A percentile compares a stretch with the other conserved stretches of the same genome.
phyloP scores from a whole-genome alignment of 2,888 invertebrate genomes.

The Pandemis cinnamomeana region DNA sequence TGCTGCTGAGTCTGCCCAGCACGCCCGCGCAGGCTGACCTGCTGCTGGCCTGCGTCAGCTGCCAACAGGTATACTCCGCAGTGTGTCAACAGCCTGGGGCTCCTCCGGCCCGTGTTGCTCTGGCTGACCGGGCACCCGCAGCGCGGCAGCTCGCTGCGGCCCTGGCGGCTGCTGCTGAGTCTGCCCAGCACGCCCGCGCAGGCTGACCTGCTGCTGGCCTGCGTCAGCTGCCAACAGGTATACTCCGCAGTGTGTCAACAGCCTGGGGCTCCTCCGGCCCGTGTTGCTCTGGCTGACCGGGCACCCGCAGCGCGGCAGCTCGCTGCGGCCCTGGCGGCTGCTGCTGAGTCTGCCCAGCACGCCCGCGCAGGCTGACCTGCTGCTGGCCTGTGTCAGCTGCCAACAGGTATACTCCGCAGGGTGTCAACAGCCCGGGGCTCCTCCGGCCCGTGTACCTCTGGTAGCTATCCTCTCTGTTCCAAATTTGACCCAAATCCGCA shows the following conservation, averaged over 20 bases:
- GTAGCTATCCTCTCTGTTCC: too few relatives aligned
- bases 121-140: slow-evolving; percentile 76
- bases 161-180: slow-evolving; percentile 74
- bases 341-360: slow-evolving; percentile 68
- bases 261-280: slow-evolving; percentile 86
- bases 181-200: slow-evolving; percentile 65
- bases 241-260: slow-evolving; percentile 80
- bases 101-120: too few relatives aligned
- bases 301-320: slow-evolving; percentile 60
- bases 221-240: slow-evolving; percentile 77
- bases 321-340: slow-evolving; percentile 70
- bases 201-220: slow-evolving; percentile 64
- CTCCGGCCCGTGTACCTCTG: too few relatives aligned
- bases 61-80: slow-evolving; percentile 66
- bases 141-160: slow-evolving; percentile 55
- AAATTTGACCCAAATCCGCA: too few relatives aligned
- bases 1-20: slow-evolving; percentile 69
- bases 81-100: too few relatives aligned
- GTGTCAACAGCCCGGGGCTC: too few relatives aligned
- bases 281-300: slow-evolving; percentile 88
- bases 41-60: slow-evolving; percentile 70
- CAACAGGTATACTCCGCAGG: slow-evolving; percentile 63
- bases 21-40: slow-evolving; percentile 62
- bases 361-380: slow-evolving; percentile 59
- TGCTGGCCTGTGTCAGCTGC: slow-evolving; percentile 72